Base-by-base conservation (phyloP, 2,113 vertebrate genomes). In the Myiopsitta monachus region DNA sequence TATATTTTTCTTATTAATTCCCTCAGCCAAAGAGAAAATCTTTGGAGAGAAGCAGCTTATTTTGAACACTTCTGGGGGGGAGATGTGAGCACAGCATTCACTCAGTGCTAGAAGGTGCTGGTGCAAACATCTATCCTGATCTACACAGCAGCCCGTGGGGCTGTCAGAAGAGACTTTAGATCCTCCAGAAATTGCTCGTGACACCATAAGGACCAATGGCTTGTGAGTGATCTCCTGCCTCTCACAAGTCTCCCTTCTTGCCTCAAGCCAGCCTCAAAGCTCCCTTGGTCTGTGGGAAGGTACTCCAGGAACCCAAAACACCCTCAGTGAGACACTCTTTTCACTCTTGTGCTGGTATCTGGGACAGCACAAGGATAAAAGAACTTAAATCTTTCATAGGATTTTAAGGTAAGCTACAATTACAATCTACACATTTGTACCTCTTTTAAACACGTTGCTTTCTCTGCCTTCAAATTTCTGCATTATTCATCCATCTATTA, bases 401-500 rank as follows among this genome's bases (percentile, higher is more conserved):
- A 10, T 70, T 94, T 73, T 93, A 88, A 75, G 59, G 36, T 5
- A 39, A 63, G 30, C 5, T n/a, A 59, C 55, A 59, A 6, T 41
- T 92, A 83, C 36, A 54, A 27, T 73, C 57, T 38, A 80, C n/a
- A 54, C 17, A 67, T 87, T n/a, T 75, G 8, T 90, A 54, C 31
- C 27, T 87, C 38, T 85, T 26, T 67, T 46, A 90, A 80, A 81
- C 64, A 52, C 6, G 5, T 88, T 1, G 0, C 39, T 87, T 95
- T 55, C 52, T 69, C 41, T 1, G 9, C 66, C 83, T 87, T 62
- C 66, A 83, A 88, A 96, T 90, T 95, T 93, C 95, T 96, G 80
- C 47, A 39, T 88, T 84, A 95, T 79, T 90, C 72, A 96, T 94
- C 85, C 68, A 87, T 95, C 83, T 68, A 44, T 74, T 69, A 85